Evolutionary conservation across 1,140 invertebrate species (phyloP).

Genomic region (Xylocopa sonorina): DNA sequence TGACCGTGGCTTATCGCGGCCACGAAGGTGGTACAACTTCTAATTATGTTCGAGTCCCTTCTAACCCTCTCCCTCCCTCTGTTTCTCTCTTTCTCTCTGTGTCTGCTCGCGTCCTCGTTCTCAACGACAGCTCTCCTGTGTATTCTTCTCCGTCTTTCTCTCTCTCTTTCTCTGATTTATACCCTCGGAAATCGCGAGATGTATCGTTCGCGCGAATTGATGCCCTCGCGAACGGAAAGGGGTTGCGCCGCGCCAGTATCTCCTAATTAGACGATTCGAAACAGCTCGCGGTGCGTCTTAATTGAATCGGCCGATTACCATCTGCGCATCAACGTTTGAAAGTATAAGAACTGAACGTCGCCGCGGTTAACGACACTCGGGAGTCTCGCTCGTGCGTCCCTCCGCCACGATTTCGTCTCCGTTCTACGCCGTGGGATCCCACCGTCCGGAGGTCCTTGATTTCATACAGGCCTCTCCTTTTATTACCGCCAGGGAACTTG

Average conservation of each 20-base stretch:
- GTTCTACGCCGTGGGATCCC: neutral
- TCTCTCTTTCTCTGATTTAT: constrained; percentile 46
- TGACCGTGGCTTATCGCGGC: constrained; percentile 75
- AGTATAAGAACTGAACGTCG: neutral
- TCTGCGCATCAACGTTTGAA: neutral
- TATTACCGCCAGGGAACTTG: neutral
- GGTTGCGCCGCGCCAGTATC: neutral
- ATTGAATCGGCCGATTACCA: constrained; percentile 13
- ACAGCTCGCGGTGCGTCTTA: neutral
- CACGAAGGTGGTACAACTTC: constrained; percentile 76
- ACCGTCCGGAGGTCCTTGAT: neutral
- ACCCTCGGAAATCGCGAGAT: constrained; percentile 5
- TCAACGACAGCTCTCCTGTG: constrained; percentile 53
- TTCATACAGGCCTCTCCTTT: neutral
- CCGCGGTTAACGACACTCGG: neutral
- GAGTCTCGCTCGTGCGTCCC: neutral
- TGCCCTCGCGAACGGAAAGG: constrained; percentile 1
- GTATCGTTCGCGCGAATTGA: neutral
- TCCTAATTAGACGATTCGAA: constrained; percentile 7
- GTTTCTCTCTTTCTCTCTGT: neutral
- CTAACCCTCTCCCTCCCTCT: neutral
- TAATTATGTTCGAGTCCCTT: constrained; percentile 75
- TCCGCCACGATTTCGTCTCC: neutral
- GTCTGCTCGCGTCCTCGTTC: neutral
- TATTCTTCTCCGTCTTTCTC: constrained; percentile 3